Percentiles rank a stretch among this genome's conserved stretches.
phyloP scores from a whole-genome alignment of 2,888 invertebrate species.

The Heliconius ismenius region DNA sequence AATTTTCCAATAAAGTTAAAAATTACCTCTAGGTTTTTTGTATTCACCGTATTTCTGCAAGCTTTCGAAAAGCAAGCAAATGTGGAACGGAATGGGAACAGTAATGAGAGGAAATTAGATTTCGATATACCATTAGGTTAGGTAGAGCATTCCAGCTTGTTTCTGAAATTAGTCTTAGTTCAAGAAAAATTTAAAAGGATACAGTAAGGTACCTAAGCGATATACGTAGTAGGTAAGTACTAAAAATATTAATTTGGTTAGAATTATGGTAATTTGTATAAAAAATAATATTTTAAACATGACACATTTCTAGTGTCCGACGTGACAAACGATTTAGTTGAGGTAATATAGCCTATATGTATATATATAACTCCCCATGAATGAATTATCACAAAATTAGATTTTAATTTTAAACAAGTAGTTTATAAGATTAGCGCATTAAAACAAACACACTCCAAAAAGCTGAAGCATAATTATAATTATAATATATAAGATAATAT shows the following conservation, averaged over 20 bases:
- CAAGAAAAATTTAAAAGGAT: not conserved
- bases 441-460: no score
- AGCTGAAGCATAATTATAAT: no score
- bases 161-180: conserved; percentile 1
- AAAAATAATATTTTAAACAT: not conserved
- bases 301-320: no score
- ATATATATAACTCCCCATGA: no score
- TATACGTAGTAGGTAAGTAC: no score
- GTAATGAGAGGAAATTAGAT: conserved; percentile 29
- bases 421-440: no score
- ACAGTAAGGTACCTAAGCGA: no score
- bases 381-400: no score
- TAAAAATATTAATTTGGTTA: not conserved
- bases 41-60: conserved; percentile 14
- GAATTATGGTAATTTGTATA: not conserved
- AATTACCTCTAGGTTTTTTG: conserved; percentile 2
- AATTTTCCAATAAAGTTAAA: conserved; percentile 3
- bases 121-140: conserved; percentile 28
- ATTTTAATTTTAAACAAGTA: no score
- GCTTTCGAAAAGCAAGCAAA: conserved; percentile 23
- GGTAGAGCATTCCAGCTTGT: conserved; percentile 10
- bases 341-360: no score
- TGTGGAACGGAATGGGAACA: conserved; percentile 15
- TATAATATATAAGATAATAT: no score
- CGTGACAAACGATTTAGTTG: no score